Percentiles rank a stretch among this genome's conserved stretches.
phyloP scores from a whole-genome alignment of 2,888 invertebrate genomes.

The Epistrophe grossulariae region DNA sequence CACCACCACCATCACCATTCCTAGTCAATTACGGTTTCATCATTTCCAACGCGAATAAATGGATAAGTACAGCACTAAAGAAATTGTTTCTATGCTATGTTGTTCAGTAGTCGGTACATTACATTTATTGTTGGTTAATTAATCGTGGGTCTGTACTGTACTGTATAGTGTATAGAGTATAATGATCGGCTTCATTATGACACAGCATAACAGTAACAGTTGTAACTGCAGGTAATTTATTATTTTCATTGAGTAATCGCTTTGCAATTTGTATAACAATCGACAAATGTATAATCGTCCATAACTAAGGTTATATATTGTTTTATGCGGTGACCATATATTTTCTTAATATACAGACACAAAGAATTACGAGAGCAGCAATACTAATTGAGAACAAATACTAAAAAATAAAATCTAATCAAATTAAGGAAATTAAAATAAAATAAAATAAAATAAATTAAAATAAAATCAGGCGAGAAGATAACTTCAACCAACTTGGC shows the following conservation, averaged over 20 bases:
- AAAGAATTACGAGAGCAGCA: no score
- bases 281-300: conserved; percentile 16
- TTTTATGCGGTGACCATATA: neutral
- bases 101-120: conserved; percentile 29
- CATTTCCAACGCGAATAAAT: conserved; percentile 33
- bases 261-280: conserved; percentile 48
- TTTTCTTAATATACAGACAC: no score
- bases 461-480: no score
- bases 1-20: conserved; percentile 27
- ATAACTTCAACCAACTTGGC: no score
- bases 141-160: conserved; percentile 28
- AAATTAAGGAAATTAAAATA: no score
- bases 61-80: conserved; percentile 28
- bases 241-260: conserved; percentile 49
- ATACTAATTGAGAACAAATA: no score
- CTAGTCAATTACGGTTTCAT: conserved; percentile 44
- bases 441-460: no score
- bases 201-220: conserved; percentile 34
- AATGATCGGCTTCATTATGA: conserved; percentile 53
- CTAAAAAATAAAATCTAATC: no score
- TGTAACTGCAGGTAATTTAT: conserved; percentile 35
- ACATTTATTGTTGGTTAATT: conserved; percentile 51
- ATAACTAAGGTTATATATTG: neutral
- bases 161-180: neutral
- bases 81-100: conserved; percentile 12